These are phyloP conservation scores for Dendrolimus punctatus DNA, from an alignment of 1,140 invertebrate species.

Conservation along the genomic window DNA sequence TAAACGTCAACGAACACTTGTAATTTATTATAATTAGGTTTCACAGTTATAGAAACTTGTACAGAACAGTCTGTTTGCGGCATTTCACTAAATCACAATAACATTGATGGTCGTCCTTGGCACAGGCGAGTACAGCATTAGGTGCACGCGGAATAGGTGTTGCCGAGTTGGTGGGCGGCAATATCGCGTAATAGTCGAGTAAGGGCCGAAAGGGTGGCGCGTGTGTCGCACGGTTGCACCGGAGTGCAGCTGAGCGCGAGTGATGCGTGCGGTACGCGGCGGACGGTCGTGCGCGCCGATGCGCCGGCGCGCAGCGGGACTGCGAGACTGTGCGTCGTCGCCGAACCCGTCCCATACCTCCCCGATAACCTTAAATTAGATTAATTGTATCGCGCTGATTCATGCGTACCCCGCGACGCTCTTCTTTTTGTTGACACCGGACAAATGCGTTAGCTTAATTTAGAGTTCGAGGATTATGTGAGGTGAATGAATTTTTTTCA, in stretches of 20 bases:
- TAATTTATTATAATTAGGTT: constrained; percentile 50
- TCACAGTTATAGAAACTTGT: constrained; percentile 61
- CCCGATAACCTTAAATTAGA: constrained; percentile 68
- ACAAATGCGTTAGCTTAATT: constrained; percentile 53
- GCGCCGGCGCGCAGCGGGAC: constrained; percentile 35
- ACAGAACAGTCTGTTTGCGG: constrained; percentile 61
- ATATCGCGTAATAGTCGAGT: constrained; percentile 30
- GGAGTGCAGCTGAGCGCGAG: constrained; percentile 28
- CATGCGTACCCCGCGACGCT: constrained; percentile 48
- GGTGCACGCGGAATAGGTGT: constrained; percentile 2
- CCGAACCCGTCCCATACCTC: constrained; percentile 44
- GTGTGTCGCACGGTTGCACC: constrained; percentile 24
- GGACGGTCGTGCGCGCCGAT: constrained; percentile 31
- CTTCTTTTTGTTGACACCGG: constrained; percentile 52
- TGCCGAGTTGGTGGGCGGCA: constrained; percentile 10
- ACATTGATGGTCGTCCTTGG: constrained; percentile 11
- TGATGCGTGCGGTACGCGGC: constrained; percentile 14
- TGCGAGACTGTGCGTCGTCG: constrained; percentile 66
- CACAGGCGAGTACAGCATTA: constrained; percentile 1
- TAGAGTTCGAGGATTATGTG: constrained; percentile 36
- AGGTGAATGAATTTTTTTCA: constrained; percentile 23
- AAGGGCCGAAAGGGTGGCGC: constrained; percentile 19
- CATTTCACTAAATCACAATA: constrained; percentile 43
- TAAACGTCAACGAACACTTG: constrained; percentile 65
- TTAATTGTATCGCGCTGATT: constrained; percentile 69